These are phyloP conservation scores for Poicephalus meyeri DNA, from an alignment of 2,113 vertebrate genomes.

Conservation along the genomic window DNA sequence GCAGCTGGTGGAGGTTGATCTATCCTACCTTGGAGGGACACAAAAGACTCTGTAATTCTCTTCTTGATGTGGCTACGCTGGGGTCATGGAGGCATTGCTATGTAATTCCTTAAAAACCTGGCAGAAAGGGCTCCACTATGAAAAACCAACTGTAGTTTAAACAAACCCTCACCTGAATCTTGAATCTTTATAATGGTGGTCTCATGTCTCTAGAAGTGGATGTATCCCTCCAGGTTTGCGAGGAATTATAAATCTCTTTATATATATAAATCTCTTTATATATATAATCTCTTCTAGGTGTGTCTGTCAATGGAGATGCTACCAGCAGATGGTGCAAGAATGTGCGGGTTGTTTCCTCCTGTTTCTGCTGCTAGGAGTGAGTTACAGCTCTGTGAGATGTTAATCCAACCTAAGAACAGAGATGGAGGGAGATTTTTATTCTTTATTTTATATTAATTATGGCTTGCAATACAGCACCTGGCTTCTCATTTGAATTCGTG, in stretches of 20 bases:
- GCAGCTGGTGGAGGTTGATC: not conserved
- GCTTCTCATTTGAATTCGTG: not conserved
- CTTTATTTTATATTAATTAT: not conserved
- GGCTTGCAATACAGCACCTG: not conserved
- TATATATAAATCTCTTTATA: too few species aligned
- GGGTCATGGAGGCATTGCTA: not conserved
- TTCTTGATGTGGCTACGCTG: accelerated
- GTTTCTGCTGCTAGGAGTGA: not conserved
- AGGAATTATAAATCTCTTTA: not conserved
- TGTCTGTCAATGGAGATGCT: not conserved
- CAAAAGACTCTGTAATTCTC: not conserved
- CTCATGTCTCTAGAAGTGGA: not conserved
- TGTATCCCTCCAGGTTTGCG: not conserved
- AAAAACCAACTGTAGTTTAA: not conserved
- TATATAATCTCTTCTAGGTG: not conserved
- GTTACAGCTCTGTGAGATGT: not conserved
- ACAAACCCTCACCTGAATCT: not conserved
- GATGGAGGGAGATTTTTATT: not conserved
- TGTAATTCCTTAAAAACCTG: not conserved
- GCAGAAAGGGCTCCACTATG: not conserved
- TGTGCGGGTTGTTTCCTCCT: not conserved
- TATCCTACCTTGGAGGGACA: not conserved
- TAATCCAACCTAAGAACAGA: not conserved
- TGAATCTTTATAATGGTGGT: accelerated
- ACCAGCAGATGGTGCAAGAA: constrained; percentile 52